Conservation (phyloP, 2,797 vertebrate species). For the Thunnus albacares region DNA sequence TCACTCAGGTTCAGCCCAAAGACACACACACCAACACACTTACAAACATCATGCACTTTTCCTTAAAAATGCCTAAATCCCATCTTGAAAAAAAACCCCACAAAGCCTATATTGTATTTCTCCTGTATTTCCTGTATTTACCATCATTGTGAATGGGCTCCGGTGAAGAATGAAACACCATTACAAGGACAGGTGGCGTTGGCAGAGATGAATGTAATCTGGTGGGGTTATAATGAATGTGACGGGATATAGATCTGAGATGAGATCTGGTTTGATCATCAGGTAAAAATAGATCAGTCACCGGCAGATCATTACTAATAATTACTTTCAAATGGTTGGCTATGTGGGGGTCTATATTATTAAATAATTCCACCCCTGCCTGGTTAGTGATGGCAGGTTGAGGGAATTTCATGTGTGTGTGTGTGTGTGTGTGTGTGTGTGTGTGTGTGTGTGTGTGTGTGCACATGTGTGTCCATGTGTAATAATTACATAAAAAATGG, state of each 20-base stretch:
- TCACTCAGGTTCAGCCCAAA: too few relatives aligned
- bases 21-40: slow-evolving; percentile 6
- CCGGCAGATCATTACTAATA: slow-evolving; percentile 84
- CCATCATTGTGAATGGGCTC: slow-evolving; percentile 51
- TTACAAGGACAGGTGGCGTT: slow-evolving; percentile 64
- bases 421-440: slow-evolving; percentile 5
- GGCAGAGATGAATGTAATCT: slow-evolving; percentile 82
- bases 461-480: slow-evolving; percentile 24
- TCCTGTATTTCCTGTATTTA: slow-evolving; percentile 53
- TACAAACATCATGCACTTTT: slow-evolving; percentile 3
- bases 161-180: slow-evolving; percentile 65
- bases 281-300: slow-evolving; percentile 88
- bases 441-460: slow-evolving; percentile 28
- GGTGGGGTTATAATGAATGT: slow-evolving; percentile 81
- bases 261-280: slow-evolving; percentile 83
- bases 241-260: slow-evolving; percentile 84
- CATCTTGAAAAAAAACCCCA: not conserved
- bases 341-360: slow-evolving; percentile 67
- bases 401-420: slow-evolving; percentile 32
- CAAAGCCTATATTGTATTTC: not conserved
- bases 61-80: slow-evolving; percentile 5
- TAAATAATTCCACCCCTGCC: slow-evolving; percentile 67
- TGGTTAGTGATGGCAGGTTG: slow-evolving; percentile 52
- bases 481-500: slow-evolving; percentile 58
- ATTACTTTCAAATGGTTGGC: slow-evolving; percentile 81